phyloP scores from a whole-genome alignment of 1,140 invertebrate genomes.

The Drosophila kepulauana region DNA sequence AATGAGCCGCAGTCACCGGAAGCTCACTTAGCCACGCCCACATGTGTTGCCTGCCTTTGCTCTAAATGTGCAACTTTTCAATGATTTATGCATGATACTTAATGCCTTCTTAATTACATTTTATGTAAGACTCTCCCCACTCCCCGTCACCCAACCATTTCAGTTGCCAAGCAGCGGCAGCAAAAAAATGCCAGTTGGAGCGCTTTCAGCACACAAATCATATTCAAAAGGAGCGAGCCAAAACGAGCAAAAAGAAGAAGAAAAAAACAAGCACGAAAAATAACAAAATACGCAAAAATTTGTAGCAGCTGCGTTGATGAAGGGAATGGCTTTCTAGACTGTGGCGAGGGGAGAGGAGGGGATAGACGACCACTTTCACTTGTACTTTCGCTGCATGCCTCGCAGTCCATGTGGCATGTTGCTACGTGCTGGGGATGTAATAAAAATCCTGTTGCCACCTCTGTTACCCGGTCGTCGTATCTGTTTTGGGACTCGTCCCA shows the following conservation, averaged over 20 bases:
- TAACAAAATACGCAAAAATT: conserved; percentile 40
- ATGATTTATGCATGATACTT: conserved; percentile 79
- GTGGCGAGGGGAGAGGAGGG: conserved; percentile 17
- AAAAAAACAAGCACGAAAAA: background rate
- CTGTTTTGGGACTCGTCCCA: conserved; percentile 31
- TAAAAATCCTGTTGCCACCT: conserved; percentile 62
- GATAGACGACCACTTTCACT: conserved; percentile 64
- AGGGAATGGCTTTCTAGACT: background rate
- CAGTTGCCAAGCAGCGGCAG: conserved; percentile 43
- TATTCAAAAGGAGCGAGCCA: conserved; percentile 39
- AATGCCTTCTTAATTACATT: conserved; percentile 82
- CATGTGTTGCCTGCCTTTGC: conserved; percentile 25
- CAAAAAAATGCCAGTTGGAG: conserved; percentile 26
- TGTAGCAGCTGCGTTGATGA: conserved; percentile 41
- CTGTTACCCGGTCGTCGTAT: conserved; percentile 11
- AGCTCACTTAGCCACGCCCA: conserved; percentile 11
- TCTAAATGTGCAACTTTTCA: conserved; percentile 56
- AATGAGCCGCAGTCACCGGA: background rate
- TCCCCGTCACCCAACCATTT: conserved; percentile 28
- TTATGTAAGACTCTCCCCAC: conserved; percentile 52
- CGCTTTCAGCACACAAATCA: conserved; percentile 64
- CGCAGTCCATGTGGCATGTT: conserved; percentile 40
- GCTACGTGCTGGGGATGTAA: conserved; percentile 58
- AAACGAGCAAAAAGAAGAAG: background rate
- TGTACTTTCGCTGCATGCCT: conserved; percentile 67